phyloP scores from a whole-genome alignment of 2,888 invertebrate species.

The Catocala sponsa region DNA sequence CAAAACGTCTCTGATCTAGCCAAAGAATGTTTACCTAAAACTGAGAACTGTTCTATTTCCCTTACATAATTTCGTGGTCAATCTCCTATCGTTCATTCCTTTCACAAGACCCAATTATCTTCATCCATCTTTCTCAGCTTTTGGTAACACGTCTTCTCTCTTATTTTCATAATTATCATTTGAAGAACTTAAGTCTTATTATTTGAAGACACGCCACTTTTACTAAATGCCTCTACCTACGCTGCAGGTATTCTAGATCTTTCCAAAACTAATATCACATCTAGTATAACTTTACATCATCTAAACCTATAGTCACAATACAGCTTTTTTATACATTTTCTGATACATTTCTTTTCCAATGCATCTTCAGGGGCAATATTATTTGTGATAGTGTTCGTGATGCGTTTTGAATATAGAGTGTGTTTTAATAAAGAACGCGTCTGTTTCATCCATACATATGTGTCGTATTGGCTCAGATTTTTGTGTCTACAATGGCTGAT shows the following conservation, averaged over 20 bases:
- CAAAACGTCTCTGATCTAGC: too few relatives aligned
- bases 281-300: constrained; percentile 49
- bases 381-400: constrained; percentile 84
- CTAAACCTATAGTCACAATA: constrained; percentile 64
- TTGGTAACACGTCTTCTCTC: too few relatives aligned
- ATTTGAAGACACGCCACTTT: too few relatives aligned
- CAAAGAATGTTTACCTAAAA: too few relatives aligned
- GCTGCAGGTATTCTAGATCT: not conserved
- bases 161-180: too few relatives aligned
- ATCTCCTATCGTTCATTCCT: too few relatives aligned
- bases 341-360: constrained; percentile 87
- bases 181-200: too few relatives aligned
- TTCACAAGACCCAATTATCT: too few relatives aligned
- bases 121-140: too few relatives aligned
- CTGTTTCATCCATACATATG: constrained; percentile 49
- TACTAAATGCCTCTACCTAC: too few relatives aligned
- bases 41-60: too few relatives aligned
- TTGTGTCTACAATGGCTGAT: constrained; percentile 22
- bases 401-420: constrained; percentile 87
- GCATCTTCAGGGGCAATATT: constrained; percentile 86
- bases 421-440: constrained; percentile 83
- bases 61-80: too few relatives aligned
- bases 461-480: constrained; percentile 29
- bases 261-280: constrained; percentile 39
- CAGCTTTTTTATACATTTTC: constrained; percentile 85